phyloP scores from a whole-genome alignment of 1,140 invertebrate species.

The Tetramorium parvispinum region DNA sequence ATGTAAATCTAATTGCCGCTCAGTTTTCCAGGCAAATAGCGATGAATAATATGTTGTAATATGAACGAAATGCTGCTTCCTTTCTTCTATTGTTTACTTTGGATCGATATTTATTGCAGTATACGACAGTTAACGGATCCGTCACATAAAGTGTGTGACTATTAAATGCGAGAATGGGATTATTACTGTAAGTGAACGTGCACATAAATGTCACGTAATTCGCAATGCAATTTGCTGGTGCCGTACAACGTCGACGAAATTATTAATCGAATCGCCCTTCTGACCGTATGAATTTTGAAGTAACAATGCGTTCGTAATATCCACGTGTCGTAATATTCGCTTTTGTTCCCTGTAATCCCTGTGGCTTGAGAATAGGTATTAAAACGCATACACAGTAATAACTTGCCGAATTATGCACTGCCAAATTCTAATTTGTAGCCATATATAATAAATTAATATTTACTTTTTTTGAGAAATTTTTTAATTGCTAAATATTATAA shows the following conservation, averaged over 20 bases:
- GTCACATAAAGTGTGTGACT: conserved; percentile 50
- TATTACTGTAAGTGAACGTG: conserved; percentile 68
- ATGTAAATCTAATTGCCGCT: background rate
- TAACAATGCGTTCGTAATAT: conserved; percentile 67
- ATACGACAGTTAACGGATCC: conserved; percentile 29
- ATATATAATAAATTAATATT: background rate
- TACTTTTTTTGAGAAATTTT: conserved; percentile 6
- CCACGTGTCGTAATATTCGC: conserved; percentile 34
- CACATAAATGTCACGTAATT: conserved; percentile 67
- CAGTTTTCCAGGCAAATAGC: background rate
- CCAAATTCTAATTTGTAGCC: background rate
- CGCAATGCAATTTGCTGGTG: conserved; percentile 61
- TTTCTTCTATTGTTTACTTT: background rate
- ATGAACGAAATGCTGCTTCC: background rate
- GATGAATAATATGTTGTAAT: background rate
- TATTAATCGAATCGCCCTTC: conserved; percentile 62
- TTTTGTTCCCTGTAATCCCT: conserved; percentile 44
- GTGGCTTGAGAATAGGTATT: conserved; percentile 30
- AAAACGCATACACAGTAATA: background rate
- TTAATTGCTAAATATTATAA: conserved; percentile 2
- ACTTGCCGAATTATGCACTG: background rate
- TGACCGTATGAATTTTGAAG: conserved; percentile 72
- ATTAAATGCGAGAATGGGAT: conserved; percentile 50
- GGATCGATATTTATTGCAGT: conserved; percentile 23
- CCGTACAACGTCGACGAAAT: conserved; percentile 58